phyloP scores from a whole-genome alignment of 1,140 invertebrate species.

The Listronotus bonariensis region DNA sequence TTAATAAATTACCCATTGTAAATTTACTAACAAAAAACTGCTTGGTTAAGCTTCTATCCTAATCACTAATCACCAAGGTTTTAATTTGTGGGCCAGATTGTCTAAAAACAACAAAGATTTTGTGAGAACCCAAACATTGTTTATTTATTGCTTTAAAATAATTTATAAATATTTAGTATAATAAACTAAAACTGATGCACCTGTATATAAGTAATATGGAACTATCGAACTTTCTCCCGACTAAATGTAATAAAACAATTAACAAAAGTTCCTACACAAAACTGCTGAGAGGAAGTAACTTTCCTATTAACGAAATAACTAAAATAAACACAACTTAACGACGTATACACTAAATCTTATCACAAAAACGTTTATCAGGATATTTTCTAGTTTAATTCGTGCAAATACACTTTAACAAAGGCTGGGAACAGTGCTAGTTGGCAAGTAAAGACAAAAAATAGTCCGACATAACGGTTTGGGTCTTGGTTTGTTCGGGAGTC shows the following conservation, averaged over 20 bases:
- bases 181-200: too few species aligned
- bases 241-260: slow-evolving; percentile 13
- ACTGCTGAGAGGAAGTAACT: slow-evolving; percentile 1
- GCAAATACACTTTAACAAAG: slow-evolving; percentile 1
- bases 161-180: too few species aligned
- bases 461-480: slow-evolving; percentile 43
- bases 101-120: too few species aligned
- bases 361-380: neutral
- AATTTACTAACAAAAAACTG: too few species aligned
- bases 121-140: too few species aligned
- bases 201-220: neutral
- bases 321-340: slow-evolving; percentile 9
- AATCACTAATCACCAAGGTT: too few species aligned
- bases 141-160: too few species aligned
- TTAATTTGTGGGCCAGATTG: too few species aligned
- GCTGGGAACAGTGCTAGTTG: slow-evolving; percentile 13
- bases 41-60: too few species aligned
- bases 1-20: too few species aligned
- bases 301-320: slow-evolving; percentile 3
- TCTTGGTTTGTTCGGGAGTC: slow-evolving; percentile 29
- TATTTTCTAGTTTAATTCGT: neutral
- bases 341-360: slow-evolving; percentile 3
- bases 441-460: slow-evolving; percentile 24
- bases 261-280: slow-evolving; percentile 9
- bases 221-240: slow-evolving; percentile 1